Evolutionary conservation across 2,888 invertebrate species (phyloP), one percentile per base, ranked within the genome.

Genomic region (Allophyes oxyacanthae): DNA sequence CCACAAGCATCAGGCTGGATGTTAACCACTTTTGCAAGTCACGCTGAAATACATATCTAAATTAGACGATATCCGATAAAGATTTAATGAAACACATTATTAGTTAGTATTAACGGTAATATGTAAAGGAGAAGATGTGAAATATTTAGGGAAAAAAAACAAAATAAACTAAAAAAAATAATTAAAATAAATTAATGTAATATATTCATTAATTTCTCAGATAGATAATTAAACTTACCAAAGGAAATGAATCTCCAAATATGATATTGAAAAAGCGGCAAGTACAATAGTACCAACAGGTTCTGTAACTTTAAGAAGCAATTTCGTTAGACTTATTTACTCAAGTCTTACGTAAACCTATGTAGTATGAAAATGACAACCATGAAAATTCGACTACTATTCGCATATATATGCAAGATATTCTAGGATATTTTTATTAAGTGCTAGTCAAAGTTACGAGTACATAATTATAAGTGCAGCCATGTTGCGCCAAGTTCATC

Each of bases 211-310:
- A n/a, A n/a, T n/a, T n/a, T n/a, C n/a, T n/a, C n/a, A n/a, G n/a
- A n/a, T n/a, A n/a, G n/a, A n/a, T n/a, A n/a, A n/a, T n/a, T n/a
- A 4, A 4, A 20, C 84, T 87, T 72, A 92, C 93, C 51, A 87
- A 40, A 25, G 93, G 92, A 79, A 89, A 94, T 1, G 87, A 64
- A 64, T 94, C 93, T 1, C 93, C 93, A 73, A 92, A 94, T 52
- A 91, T 82, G 1, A 88, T 84, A 57, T 92, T 92, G 61, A 85
- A 90, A 34, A 89, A 78, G 0, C 91, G 89, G 59, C 91, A 88
- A 4, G 88, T 73, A 53, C 89, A 86, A 62, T 88, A 93, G 61
- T 94, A 94, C 83, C 85, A 91, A 61, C 92, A 91, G 1, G 83
- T 65, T 30, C 69, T 45, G 66, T 92, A 93, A 59, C 93, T 93